A percentile compares a stretch with the other conserved stretches of the same genome.
Evolutionary conservation across 2,797 vertebrate species (phyloP).

Genomic region (Babyrousa celebensis): DNA sequence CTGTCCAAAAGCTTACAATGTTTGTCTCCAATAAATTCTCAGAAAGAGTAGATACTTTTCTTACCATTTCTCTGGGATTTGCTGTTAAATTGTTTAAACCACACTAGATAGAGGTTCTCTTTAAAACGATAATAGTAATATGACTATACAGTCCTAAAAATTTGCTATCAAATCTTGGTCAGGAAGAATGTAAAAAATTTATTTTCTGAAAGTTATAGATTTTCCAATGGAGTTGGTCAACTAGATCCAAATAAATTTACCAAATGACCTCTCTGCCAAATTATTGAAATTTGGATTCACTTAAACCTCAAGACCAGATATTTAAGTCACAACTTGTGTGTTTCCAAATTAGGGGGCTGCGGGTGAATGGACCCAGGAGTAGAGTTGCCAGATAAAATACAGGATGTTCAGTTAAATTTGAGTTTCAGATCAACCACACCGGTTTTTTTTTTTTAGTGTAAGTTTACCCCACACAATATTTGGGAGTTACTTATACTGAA

Average conservation of each 20-base stretch:
- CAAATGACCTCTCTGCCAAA: neutral
- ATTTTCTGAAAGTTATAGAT: neutral
- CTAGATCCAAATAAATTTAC: neutral
- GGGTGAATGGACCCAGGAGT: neutral
- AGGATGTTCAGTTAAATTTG: neutral
- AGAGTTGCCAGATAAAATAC: neutral
- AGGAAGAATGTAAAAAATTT: neutral
- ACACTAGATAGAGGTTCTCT: neutral
- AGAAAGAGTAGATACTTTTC: neutral
- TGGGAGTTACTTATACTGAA: neutral
- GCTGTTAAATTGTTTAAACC: conserved; percentile 28
- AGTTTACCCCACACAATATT: neutral
- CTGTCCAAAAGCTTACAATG: neutral
- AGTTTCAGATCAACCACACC: neutral
- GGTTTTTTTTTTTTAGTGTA: too few relatives aligned
- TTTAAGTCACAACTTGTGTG: neutral
- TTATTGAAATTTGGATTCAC: conserved; percentile 39
- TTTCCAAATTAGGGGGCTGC: neutral
- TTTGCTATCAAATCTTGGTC: conserved; percentile 11
- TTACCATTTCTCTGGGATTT: neutral
- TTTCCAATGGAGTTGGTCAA: neutral
- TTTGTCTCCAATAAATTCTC: conserved; percentile 22
- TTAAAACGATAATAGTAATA: neutral
- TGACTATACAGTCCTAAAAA: neutral
- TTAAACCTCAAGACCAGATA: neutral